These are phyloP conservation scores for Craseonycteris thonglongyai DNA, from an alignment of 2,113 vertebrate genomes.

Conservation along the genomic window DNA sequence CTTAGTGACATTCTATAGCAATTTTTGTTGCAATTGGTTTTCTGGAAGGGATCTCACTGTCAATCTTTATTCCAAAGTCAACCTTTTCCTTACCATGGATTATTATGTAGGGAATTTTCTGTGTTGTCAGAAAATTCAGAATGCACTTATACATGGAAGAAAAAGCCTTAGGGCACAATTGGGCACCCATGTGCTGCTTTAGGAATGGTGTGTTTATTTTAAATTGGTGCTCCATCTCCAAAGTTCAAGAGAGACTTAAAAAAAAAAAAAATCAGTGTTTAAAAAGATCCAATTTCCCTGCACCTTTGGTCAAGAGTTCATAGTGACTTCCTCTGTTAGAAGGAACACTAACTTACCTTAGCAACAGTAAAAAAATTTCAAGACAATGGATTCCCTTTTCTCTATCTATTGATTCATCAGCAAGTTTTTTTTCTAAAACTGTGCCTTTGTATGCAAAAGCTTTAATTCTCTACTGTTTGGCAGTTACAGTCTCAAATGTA, in stretches of 20 bases:
- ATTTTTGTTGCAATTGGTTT: not conserved
- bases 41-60: slow-evolving; percentile 36
- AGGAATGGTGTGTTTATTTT: slow-evolving; percentile 65
- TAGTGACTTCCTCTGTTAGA: slow-evolving; percentile 46
- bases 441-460: not conserved
- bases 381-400: slow-evolving; percentile 4
- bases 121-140: slow-evolving; percentile 51
- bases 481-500: slow-evolving; percentile 1
- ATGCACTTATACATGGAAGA: slow-evolving; percentile 49
- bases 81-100: not conserved
- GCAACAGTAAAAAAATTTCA: slow-evolving; percentile 20
- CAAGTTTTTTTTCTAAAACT: slow-evolving; percentile 25
- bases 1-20: slow-evolving; percentile 34
- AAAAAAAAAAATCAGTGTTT: slow-evolving; percentile 47
- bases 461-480: not conserved
- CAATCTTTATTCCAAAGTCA: slow-evolving; percentile 51
- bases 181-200: slow-evolving; percentile 49
- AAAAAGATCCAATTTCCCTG: slow-evolving; percentile 60
- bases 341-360: slow-evolving; percentile 41
- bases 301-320: slow-evolving; percentile 64
- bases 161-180: slow-evolving; percentile 55
- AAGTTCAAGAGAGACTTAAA: slow-evolving; percentile 57
- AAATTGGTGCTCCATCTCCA: slow-evolving; percentile 56
- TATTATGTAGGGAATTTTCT: slow-evolving; percentile 30
- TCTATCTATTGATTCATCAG: slow-evolving; percentile 9